Percentiles rank a stretch among this genome's conserved stretches.
Conservation (phyloP, 2,113 vertebrate genomes). For the Dasyurus viverrinus region DNA sequence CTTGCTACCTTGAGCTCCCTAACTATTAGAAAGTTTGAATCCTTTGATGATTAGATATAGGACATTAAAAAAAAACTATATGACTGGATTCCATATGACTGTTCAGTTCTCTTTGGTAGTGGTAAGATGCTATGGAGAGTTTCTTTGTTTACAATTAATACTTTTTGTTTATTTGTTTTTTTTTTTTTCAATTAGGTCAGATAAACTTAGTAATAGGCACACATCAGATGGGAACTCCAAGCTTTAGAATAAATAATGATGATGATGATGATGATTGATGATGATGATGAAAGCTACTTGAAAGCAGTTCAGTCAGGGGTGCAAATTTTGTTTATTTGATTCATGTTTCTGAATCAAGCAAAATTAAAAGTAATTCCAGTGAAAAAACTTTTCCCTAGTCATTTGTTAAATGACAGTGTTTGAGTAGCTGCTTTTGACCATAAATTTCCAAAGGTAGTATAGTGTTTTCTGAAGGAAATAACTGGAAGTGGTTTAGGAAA, state of each 20-base stretch:
- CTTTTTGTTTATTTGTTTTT: background rate
- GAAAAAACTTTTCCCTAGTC: constrained; percentile 52
- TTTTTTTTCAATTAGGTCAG: background rate
- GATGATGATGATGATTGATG: no score
- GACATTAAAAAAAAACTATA: background rate
- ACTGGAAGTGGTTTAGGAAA: constrained; percentile 54
- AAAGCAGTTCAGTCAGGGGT: background rate
- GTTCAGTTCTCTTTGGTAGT: background rate
- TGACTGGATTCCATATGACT: background rate
- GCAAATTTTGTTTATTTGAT: background rate
- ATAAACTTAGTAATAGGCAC: background rate
- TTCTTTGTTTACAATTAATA: background rate
- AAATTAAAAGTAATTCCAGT: constrained; percentile 24
- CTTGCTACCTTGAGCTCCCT: constrained; percentile 32
- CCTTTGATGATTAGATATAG: constrained; percentile 33
- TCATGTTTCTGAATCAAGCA: constrained; percentile 14
- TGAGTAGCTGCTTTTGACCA: constrained; percentile 22
- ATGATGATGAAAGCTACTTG: background rate
- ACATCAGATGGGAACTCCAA: background rate
- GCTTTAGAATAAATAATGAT: background rate
- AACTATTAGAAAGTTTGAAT: constrained; percentile 50
- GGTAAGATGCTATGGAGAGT: background rate
- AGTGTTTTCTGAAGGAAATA: constrained; percentile 28
- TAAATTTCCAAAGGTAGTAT: constrained; percentile 39
- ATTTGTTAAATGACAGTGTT: constrained; percentile 58